Evolutionary conservation across 2,113 vertebrate species (phyloP).

Genomic region (Phylloscopus trochilus): DNA sequence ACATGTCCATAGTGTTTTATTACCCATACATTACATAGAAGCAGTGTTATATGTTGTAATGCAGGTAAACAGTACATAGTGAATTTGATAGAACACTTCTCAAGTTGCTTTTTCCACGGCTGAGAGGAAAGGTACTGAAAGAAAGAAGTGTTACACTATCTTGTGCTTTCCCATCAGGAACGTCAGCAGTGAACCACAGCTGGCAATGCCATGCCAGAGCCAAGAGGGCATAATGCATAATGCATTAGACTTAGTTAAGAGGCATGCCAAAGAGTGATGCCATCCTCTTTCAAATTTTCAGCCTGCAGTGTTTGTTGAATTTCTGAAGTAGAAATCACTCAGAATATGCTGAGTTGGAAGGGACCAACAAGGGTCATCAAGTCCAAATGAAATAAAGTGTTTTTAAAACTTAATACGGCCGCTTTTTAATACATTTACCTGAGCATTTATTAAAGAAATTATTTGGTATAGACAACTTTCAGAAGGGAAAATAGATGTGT

Average conservation of each 20-base stretch:
- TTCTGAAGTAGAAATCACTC: background rate
- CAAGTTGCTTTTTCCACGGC: background rate
- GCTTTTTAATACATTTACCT: background rate
- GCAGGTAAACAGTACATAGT: background rate
- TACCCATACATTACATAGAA: background rate
- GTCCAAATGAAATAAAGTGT: background rate
- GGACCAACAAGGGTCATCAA: background rate
- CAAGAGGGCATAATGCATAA: slow-evolving; percentile 30
- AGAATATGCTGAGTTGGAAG: background rate
- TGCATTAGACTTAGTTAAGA: slow-evolving; percentile 25
- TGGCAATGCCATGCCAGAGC: slow-evolving; percentile 17
- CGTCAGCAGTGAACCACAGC: background rate
- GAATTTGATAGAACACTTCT: background rate
- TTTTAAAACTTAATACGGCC: background rate
- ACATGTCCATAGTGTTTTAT: background rate
- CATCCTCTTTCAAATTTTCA: background rate
- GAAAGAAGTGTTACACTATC: background rate
- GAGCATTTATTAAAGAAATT: background rate
- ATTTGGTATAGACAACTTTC: background rate
- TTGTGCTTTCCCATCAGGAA: background rate
- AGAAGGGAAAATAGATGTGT: background rate
- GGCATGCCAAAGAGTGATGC: slow-evolving; percentile 14
- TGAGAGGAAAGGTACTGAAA: background rate
- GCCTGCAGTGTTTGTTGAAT: background rate
- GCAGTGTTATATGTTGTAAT: background rate